phyloP scores from a whole-genome alignment of 1,140 invertebrate genomes.

The Maconellicoccus hirsutus region DNA sequence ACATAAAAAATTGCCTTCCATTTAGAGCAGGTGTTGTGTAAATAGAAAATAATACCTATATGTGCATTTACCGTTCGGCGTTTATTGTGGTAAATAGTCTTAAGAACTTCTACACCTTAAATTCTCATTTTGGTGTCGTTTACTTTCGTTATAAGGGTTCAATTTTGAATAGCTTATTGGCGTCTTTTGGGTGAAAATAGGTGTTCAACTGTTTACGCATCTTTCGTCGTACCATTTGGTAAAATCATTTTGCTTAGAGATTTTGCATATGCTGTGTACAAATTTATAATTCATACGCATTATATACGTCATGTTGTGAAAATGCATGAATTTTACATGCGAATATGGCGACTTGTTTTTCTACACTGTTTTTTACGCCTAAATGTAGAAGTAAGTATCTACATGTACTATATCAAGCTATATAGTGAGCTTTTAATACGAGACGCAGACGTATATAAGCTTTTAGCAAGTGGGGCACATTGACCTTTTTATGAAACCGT shows the following conservation, averaged over 20 bases:
- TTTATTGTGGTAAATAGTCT: neutral
- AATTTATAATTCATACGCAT: constrained; percentile 1
- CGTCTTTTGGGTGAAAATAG: neutral
- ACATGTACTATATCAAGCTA: too few relatives aligned
- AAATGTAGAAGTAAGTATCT: too few relatives aligned
- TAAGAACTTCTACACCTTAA: neutral
- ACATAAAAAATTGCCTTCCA: neutral
- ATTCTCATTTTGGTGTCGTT: neutral
- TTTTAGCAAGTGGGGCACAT: too few relatives aligned
- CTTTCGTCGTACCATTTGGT: neutral
- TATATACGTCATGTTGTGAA: neutral
- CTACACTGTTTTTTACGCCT: neutral
- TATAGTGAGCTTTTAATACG: too few relatives aligned
- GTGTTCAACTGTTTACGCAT: neutral
- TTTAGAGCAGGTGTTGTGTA: neutral
- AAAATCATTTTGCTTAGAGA: neutral
- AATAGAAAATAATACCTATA: neutral
- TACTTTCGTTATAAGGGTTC: neutral
- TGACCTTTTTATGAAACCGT: too few relatives aligned
- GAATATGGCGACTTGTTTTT: neutral
- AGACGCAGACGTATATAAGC: too few relatives aligned
- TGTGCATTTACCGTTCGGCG: neutral
- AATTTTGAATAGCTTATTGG: neutral
- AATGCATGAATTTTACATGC: neutral
- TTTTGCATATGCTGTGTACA: neutral